A percentile compares a stretch with the other conserved stretches of the same genome.
These are phyloP conservation scores for Eupithecia inturbata DNA, from an alignment of 2,888 invertebrate genomes.

Conservation along the genomic window DNA sequence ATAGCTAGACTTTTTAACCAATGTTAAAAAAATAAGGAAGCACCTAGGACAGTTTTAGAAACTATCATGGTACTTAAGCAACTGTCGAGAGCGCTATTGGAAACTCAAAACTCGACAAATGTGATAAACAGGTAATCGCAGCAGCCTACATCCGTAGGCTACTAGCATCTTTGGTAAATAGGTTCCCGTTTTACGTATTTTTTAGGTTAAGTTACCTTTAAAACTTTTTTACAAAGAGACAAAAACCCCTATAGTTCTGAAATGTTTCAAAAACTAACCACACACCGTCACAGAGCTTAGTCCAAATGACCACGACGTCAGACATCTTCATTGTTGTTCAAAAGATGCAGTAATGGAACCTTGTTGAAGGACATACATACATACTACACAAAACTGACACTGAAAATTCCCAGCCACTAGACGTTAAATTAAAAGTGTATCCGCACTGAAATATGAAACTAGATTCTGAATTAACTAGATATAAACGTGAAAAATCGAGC, in stretches of 20 bases:
- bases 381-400: neutral
- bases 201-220: accelerated
- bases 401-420: neutral
- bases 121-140: no score
- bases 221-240: neutral
- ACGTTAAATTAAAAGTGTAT: conserved; percentile 8
- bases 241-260: neutral
- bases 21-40: neutral
- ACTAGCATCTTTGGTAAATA: neutral
- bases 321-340: neutral
- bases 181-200: neutral
- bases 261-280: neutral
- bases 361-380: no score
- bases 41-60: neutral
- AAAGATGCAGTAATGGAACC: neutral
- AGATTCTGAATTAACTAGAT: conserved; percentile 29
- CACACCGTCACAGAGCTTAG: neutral
- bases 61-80: neutral
- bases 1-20: neutral
- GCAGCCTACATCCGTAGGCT: no score
- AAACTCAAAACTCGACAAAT: neutral
- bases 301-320: neutral
- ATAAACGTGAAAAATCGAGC: conserved; percentile 33
- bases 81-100: neutral
- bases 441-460: conserved; percentile 21